A percentile compares a stretch with the other conserved stretches of the same genome.
These are phyloP conservation scores for Ips typographus DNA, from an alignment of 1,140 invertebrate species.

Conservation along the genomic window DNA sequence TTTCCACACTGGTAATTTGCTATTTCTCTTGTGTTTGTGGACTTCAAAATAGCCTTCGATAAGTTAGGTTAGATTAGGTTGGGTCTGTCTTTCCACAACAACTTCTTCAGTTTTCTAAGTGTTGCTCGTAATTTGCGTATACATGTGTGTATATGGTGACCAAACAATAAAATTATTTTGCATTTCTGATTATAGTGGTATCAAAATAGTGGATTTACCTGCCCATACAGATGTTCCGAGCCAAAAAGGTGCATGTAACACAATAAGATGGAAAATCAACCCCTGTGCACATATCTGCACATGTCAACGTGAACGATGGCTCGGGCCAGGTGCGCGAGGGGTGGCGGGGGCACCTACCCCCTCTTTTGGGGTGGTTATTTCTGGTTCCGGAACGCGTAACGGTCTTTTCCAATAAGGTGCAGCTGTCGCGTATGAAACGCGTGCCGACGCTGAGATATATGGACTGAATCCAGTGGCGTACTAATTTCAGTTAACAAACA, in stretches of 20 bases:
- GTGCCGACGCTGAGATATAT: conserved; percentile 34
- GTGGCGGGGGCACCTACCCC: conserved; percentile 24
- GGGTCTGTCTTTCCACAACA: too few relatives aligned
- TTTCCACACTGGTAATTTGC: too few relatives aligned
- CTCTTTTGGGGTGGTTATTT: conserved; percentile 5
- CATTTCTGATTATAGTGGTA: background rate
- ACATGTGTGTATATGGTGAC: background rate
- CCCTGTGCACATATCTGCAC: conserved; percentile 39
- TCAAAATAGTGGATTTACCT: background rate
- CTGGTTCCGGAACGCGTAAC: conserved; percentile 35
- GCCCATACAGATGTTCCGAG: conserved; percentile 20
- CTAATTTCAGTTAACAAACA: too few relatives aligned
- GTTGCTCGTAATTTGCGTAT: too few relatives aligned
- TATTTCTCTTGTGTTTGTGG: too few relatives aligned
- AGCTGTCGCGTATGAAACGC: conserved; percentile 38
- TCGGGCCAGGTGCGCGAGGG: conserved; percentile 34
- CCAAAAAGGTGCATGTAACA: conserved; percentile 22
- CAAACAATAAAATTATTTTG: background rate
- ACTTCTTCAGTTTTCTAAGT: too few relatives aligned
- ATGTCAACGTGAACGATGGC: conserved; percentile 35
- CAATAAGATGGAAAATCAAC: conserved; percentile 12
- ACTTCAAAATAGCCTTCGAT: too few relatives aligned
- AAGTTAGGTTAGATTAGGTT: too few relatives aligned
- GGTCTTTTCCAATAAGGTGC: conserved; percentile 37
- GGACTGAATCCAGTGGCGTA: conserved; percentile 8